Evolutionary conservation across 1,140 invertebrate genomes (phyloP), one percentile per base, ranked within the genome.

Genomic region (Drosophila kikkawai): DNA sequence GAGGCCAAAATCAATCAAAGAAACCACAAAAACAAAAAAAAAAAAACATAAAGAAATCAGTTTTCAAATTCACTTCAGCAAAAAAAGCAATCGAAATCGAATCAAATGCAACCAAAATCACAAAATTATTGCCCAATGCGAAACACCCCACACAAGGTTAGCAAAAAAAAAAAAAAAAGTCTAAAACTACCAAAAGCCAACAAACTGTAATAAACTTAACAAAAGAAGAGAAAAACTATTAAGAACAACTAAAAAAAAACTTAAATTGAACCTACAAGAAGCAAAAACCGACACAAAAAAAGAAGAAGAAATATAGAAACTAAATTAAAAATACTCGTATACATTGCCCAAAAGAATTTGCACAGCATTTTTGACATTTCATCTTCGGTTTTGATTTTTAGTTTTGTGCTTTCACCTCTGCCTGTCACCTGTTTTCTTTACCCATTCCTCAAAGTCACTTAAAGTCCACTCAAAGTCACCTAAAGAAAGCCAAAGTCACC

Each of bases 91-190:
- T 29, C 29, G 56, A 19, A 39, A 71, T 67, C 64, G 15, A 48
- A 75, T 55, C 82, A 73, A 84, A 88, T 88, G 77, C 84, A 88
- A 88, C 85, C 84, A 73, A 88, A 88, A 88, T 79, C 85, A 84
- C 85, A 88, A 88, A 88, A 84, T 88, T 88, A 81, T 88, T 88
- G 82, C 73, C 85, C 86, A 78, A 84, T 84, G 84, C 77, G 80
- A 88, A 88, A 84, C 68, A 75, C 74, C 80, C 85, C 84, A 71
- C 84, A 88, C 85, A 88, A 88, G 84, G 84, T 88, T 88, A 88
- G 84, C 85, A 88, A 80, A 79, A 68, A 36, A 70, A 79, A 68
- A 36, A 70, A 22, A 22, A 22, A 1, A 56, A 74, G 36, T 66
- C 50, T 44, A 61, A 51, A 67, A 51, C 32, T n/a, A 59, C 55